Percentiles rank a stretch among this genome's conserved stretches.
Evolutionary conservation across 2,113 vertebrate genomes (phyloP).

Genomic region (Tragelaphus scriptus): DNA sequence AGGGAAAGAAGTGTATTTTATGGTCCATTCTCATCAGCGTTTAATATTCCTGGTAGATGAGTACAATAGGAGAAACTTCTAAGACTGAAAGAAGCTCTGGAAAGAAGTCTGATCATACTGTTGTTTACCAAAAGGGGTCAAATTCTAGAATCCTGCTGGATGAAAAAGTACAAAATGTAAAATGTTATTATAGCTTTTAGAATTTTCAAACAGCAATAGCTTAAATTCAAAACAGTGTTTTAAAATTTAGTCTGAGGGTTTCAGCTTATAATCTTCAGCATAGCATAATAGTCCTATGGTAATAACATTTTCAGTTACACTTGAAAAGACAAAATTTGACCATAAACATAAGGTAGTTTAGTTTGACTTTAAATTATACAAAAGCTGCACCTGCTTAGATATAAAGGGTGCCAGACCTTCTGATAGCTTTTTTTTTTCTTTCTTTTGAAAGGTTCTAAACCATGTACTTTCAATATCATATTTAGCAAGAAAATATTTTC

Average conservation of each 20-base stretch:
- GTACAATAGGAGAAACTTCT: background rate
- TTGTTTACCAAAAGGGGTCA: background rate
- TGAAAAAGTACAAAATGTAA: background rate
- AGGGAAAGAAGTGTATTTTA: background rate
- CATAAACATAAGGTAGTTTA: background rate
- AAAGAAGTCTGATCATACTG: background rate
- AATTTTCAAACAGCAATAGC: background rate
- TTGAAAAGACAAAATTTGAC: background rate
- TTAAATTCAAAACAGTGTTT: background rate
- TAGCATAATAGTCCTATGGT: background rate
- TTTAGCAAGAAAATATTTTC: background rate
- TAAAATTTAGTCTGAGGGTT: background rate
- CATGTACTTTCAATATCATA: background rate
- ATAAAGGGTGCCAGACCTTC: background rate
- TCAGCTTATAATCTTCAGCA: conserved; percentile 15
- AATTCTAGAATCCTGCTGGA: background rate
- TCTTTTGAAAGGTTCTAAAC: background rate
- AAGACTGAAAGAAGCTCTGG: background rate
- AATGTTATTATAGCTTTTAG: background rate
- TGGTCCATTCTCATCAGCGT: background rate
- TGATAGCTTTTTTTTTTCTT: background rate
- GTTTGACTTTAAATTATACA: background rate
- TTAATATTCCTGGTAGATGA: background rate
- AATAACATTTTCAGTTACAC: background rate
- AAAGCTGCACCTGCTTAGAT: background rate